Base-by-base conservation (phyloP, 2,888 invertebrate species). In the Horisme vitalbata region DNA sequence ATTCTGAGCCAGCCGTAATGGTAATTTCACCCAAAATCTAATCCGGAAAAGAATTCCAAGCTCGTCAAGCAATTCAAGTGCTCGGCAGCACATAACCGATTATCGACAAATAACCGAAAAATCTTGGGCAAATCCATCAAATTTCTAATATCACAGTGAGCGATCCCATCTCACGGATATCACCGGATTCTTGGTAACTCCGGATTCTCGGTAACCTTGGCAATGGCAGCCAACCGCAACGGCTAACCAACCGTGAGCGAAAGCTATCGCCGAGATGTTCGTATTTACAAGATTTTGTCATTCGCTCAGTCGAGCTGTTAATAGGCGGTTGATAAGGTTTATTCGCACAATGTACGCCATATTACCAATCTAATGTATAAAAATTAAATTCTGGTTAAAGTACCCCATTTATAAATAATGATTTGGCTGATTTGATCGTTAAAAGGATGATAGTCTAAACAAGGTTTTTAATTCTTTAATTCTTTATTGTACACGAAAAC, bases 101-200 rank as follows among this genome's bases (percentile, higher is more conserved):
- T 39, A 20, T 27, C 43, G 14, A 14, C 15, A 33, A 37, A 44
- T 44, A 44, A 24, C 41, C 47, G 41, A 43, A 48, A 47, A 48
- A 43, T 43, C 14, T 46, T 13, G 26, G 11, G 48, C n/a, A 21
- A 48, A 30, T 44, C 48, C 43, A 44, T 49, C 49, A 44, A 44
- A 39, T 49, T 34, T 49, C 27, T 39, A 49, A 49, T 49, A 44
- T 49, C 44, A 49, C 44, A 44, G 35, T 41, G 21, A 45, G 32
- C 35, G 44, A 21, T 15, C 44, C 35, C 44, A 41, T 45, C 49
- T 41, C 44, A 32, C 44, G 44, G 39, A 10, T 41, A 44, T 41
- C 34, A 28, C 8, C 21, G 26, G 26, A 28, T 24, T 14, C 18
- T 21, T 20, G 10, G 28, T 34, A 28, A 8, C 33, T 18, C 8